Evolutionary conservation across 2,888 invertebrate species (phyloP), one percentile per base, ranked within the genome.

Genomic region (Plagodis dolabraria): DNA sequence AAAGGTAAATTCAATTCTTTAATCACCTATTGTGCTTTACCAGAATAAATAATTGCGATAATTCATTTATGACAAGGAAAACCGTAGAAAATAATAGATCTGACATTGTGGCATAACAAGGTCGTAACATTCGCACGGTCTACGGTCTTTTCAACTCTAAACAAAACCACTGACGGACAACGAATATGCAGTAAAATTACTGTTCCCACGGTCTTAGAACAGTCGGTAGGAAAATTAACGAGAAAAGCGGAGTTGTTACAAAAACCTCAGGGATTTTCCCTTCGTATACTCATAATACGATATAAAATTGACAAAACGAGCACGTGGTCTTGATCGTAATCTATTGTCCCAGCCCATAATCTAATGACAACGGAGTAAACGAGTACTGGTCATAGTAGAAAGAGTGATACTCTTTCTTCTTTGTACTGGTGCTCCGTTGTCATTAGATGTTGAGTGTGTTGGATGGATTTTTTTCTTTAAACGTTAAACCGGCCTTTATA

Each of bases 101-200:
- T 9, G 36, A 69, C 67, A 71, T 74, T 72, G 65, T 69, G 71
- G 72, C 75, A 75, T 74, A 45, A 47, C 89, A 89, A 89, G 89
- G 89, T 81, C 87, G 82, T 63, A 60, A 64, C 79, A 82, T 88
- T 91, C 90, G 75, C 90, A 91, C 90, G 90, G 77, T 71, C 51
- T 40, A 46, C 49, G 33, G 40, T 40, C 40, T 10, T 40, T 36
- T 40, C 42, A 36, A 47, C 33, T 47, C 53, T 49, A 53, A 56
- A 57, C 55, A 52, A 60, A 60, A 55, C 47, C 11, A 55, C 47
- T 60, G 55, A 60, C 55, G 49, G 54, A 50, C 53, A 53, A 47
- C 47, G 50, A 45, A 57, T 53, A 53, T 22, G 22, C 4, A 22
- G 22, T 36, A 51, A 45, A 42, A 55, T 51, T 53, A 48, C 53